Conservation (phyloP, 1,140 invertebrate genomes). For the Phortica variegata region DNA sequence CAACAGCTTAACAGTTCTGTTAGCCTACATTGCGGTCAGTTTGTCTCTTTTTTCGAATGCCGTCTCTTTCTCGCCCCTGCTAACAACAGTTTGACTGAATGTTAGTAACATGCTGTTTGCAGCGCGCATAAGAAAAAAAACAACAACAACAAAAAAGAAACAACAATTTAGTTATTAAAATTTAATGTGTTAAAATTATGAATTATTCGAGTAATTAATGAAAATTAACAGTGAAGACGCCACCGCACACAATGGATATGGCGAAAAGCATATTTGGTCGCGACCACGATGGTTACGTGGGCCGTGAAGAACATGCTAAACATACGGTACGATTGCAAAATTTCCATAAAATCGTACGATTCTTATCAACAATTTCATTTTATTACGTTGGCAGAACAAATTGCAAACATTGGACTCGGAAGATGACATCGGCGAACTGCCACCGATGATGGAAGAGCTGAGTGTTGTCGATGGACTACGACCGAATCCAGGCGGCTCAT, state of each 20-base stretch:
- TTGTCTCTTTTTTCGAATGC: too few relatives aligned
- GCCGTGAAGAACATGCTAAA: constrained; percentile 78
- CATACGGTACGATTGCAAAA: constrained; percentile 65
- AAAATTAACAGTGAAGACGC: neutral
- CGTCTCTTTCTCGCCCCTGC: too few relatives aligned
- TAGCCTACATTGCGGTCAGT: too few relatives aligned
- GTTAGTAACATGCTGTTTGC: constrained; percentile 12
- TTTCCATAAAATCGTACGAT: constrained; percentile 14
- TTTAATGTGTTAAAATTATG: constrained; percentile 16
- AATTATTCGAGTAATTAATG: neutral
- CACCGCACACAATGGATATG: constrained; percentile 68
- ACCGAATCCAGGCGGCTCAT: constrained; percentile 75
- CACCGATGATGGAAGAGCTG: constrained; percentile 64
- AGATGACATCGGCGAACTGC: constrained; percentile 73
- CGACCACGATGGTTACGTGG: constrained; percentile 85
- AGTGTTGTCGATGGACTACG: constrained; percentile 69
- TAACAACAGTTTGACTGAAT: too few relatives aligned
- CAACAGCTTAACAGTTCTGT: too few relatives aligned
- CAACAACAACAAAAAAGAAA: constrained; percentile 1
- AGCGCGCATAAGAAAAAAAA: neutral
- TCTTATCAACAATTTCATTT: constrained; percentile 20
- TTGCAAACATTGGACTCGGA: constrained; percentile 78
- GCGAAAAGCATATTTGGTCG: constrained; percentile 84
- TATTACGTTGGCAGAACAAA: constrained; percentile 68
- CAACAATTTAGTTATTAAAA: neutral